Conservation (phyloP, 2,113 vertebrate species). For the Trichechus manatus region DNA sequence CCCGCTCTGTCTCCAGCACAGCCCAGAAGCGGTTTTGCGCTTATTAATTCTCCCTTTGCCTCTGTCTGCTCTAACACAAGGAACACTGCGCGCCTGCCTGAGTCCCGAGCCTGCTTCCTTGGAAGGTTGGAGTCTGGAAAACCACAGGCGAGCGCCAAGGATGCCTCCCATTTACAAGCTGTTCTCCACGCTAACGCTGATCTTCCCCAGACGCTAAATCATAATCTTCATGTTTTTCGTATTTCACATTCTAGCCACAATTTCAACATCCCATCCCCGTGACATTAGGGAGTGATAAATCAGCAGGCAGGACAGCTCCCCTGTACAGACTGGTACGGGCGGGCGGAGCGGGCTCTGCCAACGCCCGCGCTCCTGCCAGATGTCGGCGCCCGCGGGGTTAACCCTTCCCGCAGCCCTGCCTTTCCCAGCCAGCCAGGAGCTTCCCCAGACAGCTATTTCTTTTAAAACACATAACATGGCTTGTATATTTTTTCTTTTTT, state of each 20-base stretch:
- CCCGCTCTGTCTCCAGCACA: not conserved
- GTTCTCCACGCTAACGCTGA: conserved; percentile 86
- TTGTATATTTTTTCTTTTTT: not conserved
- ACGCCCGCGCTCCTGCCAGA: conserved; percentile 93
- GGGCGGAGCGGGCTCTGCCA: conserved; percentile 91
- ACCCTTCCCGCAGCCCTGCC: conserved; percentile 80
- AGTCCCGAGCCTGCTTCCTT: conserved; percentile 64
- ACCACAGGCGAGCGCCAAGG: conserved; percentile 81
- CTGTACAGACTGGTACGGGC: conserved; percentile 96
- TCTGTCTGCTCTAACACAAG: conserved; percentile 70
- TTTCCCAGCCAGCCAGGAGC: not conserved
- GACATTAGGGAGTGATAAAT: conserved; percentile 95
- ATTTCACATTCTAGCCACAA: conserved; percentile 94
- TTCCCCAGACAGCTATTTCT: not conserved
- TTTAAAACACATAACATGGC: not conserved
- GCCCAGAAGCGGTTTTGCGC: conserved; percentile 48
- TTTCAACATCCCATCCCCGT: conserved; percentile 94
- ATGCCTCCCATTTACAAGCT: conserved; percentile 81
- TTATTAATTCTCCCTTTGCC: conserved; percentile 60
- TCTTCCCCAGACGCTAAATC: conserved; percentile 93
- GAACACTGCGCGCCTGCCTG: conserved; percentile 63
- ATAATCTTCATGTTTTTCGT: conserved; percentile 93
- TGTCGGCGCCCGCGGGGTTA: conserved; percentile 87
- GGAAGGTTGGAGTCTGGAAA: conserved; percentile 83
- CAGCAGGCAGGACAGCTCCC: conserved; percentile 93